Evolutionary conservation across 2,797 vertebrate species (phyloP).

Genomic region (Hybognathus amarus): DNA sequence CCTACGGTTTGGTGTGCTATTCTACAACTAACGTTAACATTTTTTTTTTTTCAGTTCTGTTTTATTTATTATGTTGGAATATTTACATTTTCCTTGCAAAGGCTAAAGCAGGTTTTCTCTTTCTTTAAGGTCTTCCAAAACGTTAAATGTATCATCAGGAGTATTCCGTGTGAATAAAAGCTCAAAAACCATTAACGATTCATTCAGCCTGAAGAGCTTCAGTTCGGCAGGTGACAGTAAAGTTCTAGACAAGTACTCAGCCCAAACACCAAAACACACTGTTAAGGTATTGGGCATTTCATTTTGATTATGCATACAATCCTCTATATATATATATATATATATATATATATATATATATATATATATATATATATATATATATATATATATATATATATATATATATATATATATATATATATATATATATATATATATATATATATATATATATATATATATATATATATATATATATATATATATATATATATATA

Average conservation of each 20-base stretch:
- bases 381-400: too few species aligned
- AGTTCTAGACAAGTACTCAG: constrained; percentile 64
- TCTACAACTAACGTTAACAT: neutral
- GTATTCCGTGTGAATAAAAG: constrained; percentile 56
- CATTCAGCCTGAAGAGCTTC: constrained; percentile 24
- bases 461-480: too few species aligned
- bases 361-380: too few species aligned
- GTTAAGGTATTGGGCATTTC: constrained; percentile 66
- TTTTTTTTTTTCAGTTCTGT: neutral
- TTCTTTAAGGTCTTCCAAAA: constrained; percentile 58
- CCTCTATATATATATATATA: neutral
- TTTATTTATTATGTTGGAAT: neutral
- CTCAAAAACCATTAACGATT: constrained; percentile 53
- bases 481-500: too few species aligned
- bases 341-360: neutral
- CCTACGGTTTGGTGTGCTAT: neutral
- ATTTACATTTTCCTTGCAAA: neutral
- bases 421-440: too few species aligned
- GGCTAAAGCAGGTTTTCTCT: neutral
- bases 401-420: too few species aligned
- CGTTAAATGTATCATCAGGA: constrained; percentile 54
- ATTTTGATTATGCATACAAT: neutral
- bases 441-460: too few species aligned
- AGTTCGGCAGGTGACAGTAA: constrained; percentile 65
- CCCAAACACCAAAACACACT: constrained; percentile 52